Conservation (phyloP, 1,140 invertebrate species). For the Bursaphelenchus mucronatus region DNA sequence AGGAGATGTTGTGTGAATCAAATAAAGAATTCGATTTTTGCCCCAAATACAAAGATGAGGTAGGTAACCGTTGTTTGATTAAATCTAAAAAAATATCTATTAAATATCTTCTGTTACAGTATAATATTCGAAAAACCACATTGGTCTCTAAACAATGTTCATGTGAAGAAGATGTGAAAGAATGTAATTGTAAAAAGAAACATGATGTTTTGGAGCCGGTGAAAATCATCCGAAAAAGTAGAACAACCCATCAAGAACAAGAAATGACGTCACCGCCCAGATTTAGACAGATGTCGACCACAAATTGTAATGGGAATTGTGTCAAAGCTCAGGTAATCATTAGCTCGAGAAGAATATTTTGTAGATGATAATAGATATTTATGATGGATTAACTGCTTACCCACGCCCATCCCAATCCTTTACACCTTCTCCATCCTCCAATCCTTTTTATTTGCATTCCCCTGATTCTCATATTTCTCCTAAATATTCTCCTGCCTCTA, state of each 20-base stretch:
- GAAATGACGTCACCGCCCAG: too few species aligned
- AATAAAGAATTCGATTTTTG: conserved; percentile 51
- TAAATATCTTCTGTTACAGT: conserved; percentile 30
- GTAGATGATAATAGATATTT: too few species aligned
- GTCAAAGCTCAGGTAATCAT: too few species aligned
- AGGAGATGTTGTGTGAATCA: conserved; percentile 50
- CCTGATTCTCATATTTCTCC: too few species aligned
- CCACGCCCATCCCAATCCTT: too few species aligned
- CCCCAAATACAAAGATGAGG: conserved; percentile 27
- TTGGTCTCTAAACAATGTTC: conserved; percentile 43
- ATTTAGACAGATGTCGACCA: too few species aligned
- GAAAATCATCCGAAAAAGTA: conserved; percentile 14
- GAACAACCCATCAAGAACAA: conserved; percentile 2
- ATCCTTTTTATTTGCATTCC: too few species aligned
- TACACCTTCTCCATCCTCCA: too few species aligned
- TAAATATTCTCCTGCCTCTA: too few species aligned
- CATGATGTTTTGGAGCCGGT: conserved; percentile 52
- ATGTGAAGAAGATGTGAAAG: conserved; percentile 46
- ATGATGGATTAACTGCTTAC: too few species aligned
- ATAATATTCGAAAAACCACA: conserved; percentile 44
- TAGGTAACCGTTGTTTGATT: conserved; percentile 15
- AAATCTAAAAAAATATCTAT: not conserved
- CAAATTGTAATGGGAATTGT: too few species aligned
- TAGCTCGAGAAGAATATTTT: too few species aligned
- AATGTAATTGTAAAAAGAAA: conserved; percentile 43